A percentile compares a stretch with the other conserved stretches of the same genome.
These are phyloP conservation scores for Grapholita molesta DNA, from an alignment of 1,140 invertebrate species.

Conservation along the genomic window DNA sequence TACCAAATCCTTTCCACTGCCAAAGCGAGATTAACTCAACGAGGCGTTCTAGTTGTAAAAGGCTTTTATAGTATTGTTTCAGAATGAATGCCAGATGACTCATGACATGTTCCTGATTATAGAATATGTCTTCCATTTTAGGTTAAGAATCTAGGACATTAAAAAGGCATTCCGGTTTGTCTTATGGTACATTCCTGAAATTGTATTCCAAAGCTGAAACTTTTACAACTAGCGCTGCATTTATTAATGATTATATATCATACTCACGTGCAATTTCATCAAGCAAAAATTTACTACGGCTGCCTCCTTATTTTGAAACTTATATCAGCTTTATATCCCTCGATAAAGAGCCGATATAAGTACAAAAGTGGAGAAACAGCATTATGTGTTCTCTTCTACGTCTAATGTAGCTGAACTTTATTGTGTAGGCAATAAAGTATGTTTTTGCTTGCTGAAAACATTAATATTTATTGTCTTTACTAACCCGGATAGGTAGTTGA, in stretches of 20 bases:
- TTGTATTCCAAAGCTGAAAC: neutral
- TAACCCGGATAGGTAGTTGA: constrained; percentile 14
- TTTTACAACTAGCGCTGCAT: neutral
- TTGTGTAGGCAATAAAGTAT: constrained; percentile 13
- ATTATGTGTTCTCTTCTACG: neutral
- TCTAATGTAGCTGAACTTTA: neutral
- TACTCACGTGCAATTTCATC: neutral
- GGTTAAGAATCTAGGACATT: too few relatives aligned
- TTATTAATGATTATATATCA: neutral
- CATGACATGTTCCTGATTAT: too few relatives aligned
- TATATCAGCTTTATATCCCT: neutral
- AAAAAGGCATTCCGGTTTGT: too few relatives aligned
- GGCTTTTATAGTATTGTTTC: neutral
- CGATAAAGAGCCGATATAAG: neutral
- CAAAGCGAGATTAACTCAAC: constrained; percentile 49
- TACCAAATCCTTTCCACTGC: constrained; percentile 68
- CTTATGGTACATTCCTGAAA: too few relatives aligned
- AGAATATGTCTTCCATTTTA: too few relatives aligned
- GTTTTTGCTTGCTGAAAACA: constrained; percentile 17
- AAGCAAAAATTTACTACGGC: constrained; percentile 11
- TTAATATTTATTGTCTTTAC: constrained; percentile 16
- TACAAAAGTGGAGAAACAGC: neutral
- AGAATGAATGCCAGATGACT: neutral
- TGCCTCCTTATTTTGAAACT: constrained; percentile 4
- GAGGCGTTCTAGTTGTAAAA: neutral